These are phyloP conservation scores for Dicroscelio sp. DNA, from an alignment of 2,888 invertebrate species.

Conservation along the genomic window DNA sequence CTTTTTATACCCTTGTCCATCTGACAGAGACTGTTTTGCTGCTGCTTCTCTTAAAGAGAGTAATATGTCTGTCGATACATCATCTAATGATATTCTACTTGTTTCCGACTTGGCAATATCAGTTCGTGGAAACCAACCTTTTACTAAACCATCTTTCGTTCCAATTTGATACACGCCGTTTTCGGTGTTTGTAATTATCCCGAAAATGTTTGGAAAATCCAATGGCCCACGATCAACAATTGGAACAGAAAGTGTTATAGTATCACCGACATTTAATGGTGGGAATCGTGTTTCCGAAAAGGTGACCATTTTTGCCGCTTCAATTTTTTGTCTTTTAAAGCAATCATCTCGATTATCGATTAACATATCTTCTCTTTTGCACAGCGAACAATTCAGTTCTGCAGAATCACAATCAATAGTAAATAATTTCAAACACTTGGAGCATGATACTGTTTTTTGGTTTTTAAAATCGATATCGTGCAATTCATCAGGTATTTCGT, in stretches of 20 bases:
- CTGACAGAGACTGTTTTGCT: neutral
- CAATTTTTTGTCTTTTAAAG: slow-evolving; percentile 14
- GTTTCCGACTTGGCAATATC: neutral
- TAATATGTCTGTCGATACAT: neutral
- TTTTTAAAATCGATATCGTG: too few relatives aligned
- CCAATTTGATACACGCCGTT: slow-evolving; percentile 24
- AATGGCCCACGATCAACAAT: slow-evolving; percentile 6
- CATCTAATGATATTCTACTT: neutral
- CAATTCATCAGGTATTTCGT: too few relatives aligned
- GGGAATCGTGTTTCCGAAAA: slow-evolving; percentile 4
- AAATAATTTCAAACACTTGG: neutral
- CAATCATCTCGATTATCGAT: neutral
- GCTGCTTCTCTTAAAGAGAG: neutral
- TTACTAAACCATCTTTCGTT: neutral
- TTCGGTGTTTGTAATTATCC: too few relatives aligned
- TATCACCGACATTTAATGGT: neutral
- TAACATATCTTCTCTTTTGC: neutral
- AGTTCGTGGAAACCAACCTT: slow-evolving; percentile 21
- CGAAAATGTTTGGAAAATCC: slow-evolving; percentile 17
- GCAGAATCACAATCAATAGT: neutral
- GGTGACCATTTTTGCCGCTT: too few relatives aligned
- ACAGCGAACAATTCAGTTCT: neutral
- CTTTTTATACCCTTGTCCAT: neutral
- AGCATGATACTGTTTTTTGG: too few relatives aligned
- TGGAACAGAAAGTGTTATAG: neutral